Evolutionary conservation across 2,888 invertebrate genomes (phyloP).

Genomic region (Lasioglossum oenotherae): DNA sequence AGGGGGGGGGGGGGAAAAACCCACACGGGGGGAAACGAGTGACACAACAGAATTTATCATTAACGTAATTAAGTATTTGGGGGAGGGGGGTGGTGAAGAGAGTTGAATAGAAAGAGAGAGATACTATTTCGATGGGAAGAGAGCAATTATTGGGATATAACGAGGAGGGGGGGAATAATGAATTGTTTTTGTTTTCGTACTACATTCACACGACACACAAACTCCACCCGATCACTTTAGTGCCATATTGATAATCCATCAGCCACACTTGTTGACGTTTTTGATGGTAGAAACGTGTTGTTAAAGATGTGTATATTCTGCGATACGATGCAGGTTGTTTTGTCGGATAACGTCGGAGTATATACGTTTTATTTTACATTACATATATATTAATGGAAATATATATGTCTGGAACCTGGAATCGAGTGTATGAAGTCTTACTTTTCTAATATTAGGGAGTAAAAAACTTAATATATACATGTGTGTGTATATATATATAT

Average conservation of each 20-base stretch:
- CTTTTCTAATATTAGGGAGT: neutral
- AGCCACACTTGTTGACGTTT: conserved; percentile 73
- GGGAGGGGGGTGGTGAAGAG: neutral
- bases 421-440: neutral
- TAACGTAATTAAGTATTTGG: conserved; percentile 41
- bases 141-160: neutral
- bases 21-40: neutral
- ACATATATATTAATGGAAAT: conserved; percentile 23
- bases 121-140: neutral
- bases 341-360: conserved; percentile 61
- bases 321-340: conserved; percentile 66
- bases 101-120: neutral
- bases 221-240: conserved; percentile 74
- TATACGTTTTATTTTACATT: conserved; percentile 68
- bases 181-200: conserved; percentile 46
- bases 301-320: conserved; percentile 75
- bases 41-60: conserved; percentile 37
- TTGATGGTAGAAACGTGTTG: conserved; percentile 71
- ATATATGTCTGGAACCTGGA: neutral
- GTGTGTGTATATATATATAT: neutral
- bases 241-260: conserved; percentile 76
- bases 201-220: conserved; percentile 58
- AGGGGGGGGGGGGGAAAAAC: neutral
- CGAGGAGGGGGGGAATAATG: neutral
- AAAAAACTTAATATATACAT: neutral